Conservation (phyloP, 2,888 invertebrate species). For the Entomobrya proxima region DNA sequence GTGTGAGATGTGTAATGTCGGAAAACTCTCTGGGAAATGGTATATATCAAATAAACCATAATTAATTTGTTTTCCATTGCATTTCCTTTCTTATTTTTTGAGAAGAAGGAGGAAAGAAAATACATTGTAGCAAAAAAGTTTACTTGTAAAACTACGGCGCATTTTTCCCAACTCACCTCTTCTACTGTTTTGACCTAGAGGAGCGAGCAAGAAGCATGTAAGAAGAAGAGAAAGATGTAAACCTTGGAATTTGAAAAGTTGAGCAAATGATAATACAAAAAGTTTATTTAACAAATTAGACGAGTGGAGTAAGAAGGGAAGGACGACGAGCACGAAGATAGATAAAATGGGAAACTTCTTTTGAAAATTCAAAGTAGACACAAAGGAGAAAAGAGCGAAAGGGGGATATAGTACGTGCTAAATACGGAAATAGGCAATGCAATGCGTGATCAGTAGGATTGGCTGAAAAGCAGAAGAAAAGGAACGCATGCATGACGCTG, state of each 20-base stretch:
- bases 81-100: slow-evolving; percentile 12
- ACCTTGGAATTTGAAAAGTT: slow-evolving; percentile 41
- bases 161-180: background rate
- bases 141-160: background rate
- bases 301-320: slow-evolving; percentile 6
- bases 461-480: background rate
- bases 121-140: background rate
- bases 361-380: slow-evolving; percentile 25
- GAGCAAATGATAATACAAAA: slow-evolving; percentile 34
- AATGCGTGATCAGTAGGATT: slow-evolving; percentile 25
- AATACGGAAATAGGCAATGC: background rate
- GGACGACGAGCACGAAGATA: slow-evolving; percentile 28
- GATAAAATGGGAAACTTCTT: slow-evolving; percentile 30
- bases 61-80: slow-evolving; percentile 48
- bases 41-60: slow-evolving; percentile 25
- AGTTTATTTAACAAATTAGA: slow-evolving; percentile 47
- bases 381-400: background rate
- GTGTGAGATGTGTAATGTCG: background rate
- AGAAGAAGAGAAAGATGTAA: background rate
- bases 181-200: background rate
- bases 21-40: background rate
- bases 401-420: slow-evolving; percentile 16
- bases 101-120: background rate
- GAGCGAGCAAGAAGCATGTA: background rate
- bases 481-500: background rate